Conservation (phyloP, 30 jellyfish, hydroid and myxozoan genomes). For the Clytia hemisphaerica region DNA sequence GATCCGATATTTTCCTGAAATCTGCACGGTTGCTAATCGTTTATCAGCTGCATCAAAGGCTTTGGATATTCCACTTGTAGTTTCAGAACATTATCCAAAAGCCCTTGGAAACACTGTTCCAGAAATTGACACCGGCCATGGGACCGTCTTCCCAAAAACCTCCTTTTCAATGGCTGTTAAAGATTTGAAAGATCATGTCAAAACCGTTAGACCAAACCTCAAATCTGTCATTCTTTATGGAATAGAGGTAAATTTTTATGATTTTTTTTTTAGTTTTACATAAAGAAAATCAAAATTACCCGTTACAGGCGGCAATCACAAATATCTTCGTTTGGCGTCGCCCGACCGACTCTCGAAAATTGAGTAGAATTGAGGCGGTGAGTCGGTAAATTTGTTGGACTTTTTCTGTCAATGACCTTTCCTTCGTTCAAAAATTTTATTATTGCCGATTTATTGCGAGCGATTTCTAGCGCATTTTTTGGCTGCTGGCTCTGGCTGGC, state of each 20-base stretch:
- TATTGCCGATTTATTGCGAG: too few species aligned
- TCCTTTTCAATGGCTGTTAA: slow-evolving; percentile 78
- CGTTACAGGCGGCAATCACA: too few species aligned
- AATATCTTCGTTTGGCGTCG: too few species aligned
- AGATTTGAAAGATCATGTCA: slow-evolving; percentile 55
- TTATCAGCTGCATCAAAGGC: slow-evolving; percentile 62
- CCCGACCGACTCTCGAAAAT: too few species aligned
- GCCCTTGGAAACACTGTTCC: slow-evolving; percentile 87
- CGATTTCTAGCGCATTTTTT: too few species aligned
- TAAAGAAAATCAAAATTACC: too few species aligned
- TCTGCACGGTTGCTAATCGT: slow-evolving; percentile 60
- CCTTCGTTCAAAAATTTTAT: too few species aligned
- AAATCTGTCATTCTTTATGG: slow-evolving; percentile 78
- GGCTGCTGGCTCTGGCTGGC: too few species aligned
- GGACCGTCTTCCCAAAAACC: slow-evolving; percentile 69
- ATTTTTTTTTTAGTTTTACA: too few species aligned
- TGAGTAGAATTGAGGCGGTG: too few species aligned
- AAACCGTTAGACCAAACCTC: slow-evolving; percentile 18
- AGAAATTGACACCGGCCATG: slow-evolving; percentile 60
- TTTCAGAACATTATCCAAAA: slow-evolving; percentile 93
- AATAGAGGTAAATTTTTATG: slow-evolving; percentile 66
- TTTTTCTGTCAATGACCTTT: too few species aligned
- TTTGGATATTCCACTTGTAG: slow-evolving; percentile 73
- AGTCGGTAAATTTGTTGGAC: too few species aligned
- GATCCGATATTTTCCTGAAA: slow-evolving; percentile 62